Base-by-base conservation (phyloP, 2,113 vertebrate species). In the Vidua macroura region DNA sequence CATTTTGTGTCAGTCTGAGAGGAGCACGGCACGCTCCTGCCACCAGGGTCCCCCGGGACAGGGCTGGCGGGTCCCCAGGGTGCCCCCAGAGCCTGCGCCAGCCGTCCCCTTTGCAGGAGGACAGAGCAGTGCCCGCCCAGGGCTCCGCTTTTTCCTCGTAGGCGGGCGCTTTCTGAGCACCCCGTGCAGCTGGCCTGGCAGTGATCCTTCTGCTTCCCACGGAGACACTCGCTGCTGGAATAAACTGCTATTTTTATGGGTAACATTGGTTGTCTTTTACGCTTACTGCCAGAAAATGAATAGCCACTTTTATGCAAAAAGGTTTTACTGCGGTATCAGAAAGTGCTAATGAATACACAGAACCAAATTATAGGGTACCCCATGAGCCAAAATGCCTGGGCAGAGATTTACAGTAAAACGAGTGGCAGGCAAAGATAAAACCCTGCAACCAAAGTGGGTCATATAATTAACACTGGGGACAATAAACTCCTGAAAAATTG, bases 341-440 rank as follows among this genome's bases (percentile, higher is more conserved):
- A 92, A 83, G 59, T 14, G 3, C 72, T 94, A 92, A 95, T 90
- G 92, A 93, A 92, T 62, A 79, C 37, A 93, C 72, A 76, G 79
- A 76, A 73, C 18, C 41, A 66, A 85, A 94, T 90, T 49, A 83
- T 25, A 52, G 10, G 37, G 85, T 53, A 85, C n/a, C 87, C 41
- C 25, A 3, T 13, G 52, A 82, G 85, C 58, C 78, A 85, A 79
- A 90, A 56, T 13, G 58, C n/a, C 49, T 0, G 1, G 92, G 49
- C 75, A 85, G 67, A 85, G 85, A 94, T 92, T 90, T 94, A 94
- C 85, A 95, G 90, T 79, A 44, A 64, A 85, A 49, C 1, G 1
- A 91, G 75, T 13, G 73, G 67, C 75, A 80, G 79, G 55, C 31
- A 55, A 73, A 92, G 95, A 94, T 86, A 93, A 94, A 95, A 95